Percentiles rank a stretch among this genome's conserved stretches.
Conservation (phyloP, 2,113 vertebrate species). For the Microcebus tavaratra region DNA sequence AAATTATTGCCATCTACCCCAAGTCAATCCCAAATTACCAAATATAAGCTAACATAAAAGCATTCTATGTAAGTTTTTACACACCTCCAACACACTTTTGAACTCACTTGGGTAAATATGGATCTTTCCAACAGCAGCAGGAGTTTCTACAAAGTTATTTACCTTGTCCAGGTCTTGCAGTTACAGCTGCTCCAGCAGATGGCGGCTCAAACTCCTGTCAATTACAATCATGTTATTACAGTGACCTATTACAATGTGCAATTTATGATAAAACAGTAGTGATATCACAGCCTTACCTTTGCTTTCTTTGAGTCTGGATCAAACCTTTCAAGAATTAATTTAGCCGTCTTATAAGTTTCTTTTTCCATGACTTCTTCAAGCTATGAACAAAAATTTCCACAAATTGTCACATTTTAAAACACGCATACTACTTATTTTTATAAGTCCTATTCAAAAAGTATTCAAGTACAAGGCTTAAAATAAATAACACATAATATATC, state of each 20-base stretch:
- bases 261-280: slow-evolving; percentile 71
- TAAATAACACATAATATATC: slow-evolving; percentile 28
- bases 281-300: slow-evolving; percentile 86
- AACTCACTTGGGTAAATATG: slow-evolving; percentile 79
- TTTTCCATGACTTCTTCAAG: slow-evolving; percentile 99
- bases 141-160: slow-evolving; percentile 82
- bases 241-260: slow-evolving; percentile 47
- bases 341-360: slow-evolving; percentile 98
- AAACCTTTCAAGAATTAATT: slow-evolving; percentile 98
- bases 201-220: slow-evolving; percentile 91
- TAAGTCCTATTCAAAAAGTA: slow-evolving; percentile 50
- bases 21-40: slow-evolving; percentile 45
- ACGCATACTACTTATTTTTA: background rate
- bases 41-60: slow-evolving; percentile 56
- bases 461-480: slow-evolving; percentile 59
- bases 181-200: slow-evolving; percentile 87
- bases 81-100: slow-evolving; percentile 70
- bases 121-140: slow-evolving; percentile 82
- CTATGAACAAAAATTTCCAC: slow-evolving; percentile 84
- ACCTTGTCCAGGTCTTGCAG: slow-evolving; percentile 97
- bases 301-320: slow-evolving; percentile 94
- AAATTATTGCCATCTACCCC: slow-evolving; percentile 19
- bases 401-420: slow-evolving; percentile 60
- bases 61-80: slow-evolving; percentile 55
- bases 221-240: slow-evolving; percentile 82